These are phyloP conservation scores for Champsocephalus gunnari DNA, from an alignment of 2,797 vertebrate species.

Conservation along the genomic window DNA sequence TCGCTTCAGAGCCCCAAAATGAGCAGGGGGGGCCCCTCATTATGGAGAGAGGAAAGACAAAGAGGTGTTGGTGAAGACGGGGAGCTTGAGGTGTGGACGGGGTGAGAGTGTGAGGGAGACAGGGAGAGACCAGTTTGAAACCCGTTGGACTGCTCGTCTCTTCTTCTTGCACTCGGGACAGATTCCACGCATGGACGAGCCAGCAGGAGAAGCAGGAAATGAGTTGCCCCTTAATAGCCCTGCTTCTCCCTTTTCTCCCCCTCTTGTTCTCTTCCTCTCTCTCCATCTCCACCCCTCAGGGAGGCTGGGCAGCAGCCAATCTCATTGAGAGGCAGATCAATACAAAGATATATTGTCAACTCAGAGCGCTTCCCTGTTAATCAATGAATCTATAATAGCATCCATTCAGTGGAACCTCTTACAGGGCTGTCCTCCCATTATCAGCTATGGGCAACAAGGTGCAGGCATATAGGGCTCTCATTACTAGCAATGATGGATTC, in stretches of 20 bases:
- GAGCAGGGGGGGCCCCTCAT: conserved; percentile 76
- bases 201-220: conserved; percentile 76
- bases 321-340: conserved; percentile 86
- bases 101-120: too few species aligned
- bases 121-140: background rate
- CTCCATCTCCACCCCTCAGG: conserved; percentile 49
- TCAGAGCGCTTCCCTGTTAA: conserved; percentile 78
- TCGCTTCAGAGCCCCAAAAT: conserved; percentile 80
- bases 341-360: conserved; percentile 86
- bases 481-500: conserved; percentile 57
- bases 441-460: conserved; percentile 46
- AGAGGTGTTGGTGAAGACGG: conserved; percentile 50
- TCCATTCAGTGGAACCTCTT: conserved; percentile 70
- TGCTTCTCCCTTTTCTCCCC: conserved; percentile 42
- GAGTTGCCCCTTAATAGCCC: conserved; percentile 60
- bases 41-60: conserved; percentile 70
- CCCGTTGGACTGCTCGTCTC: conserved; percentile 24
- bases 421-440: conserved; percentile 71
- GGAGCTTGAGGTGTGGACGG: conserved; percentile 30
- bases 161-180: conserved; percentile 12
- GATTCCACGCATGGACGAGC: conserved; percentile 34
- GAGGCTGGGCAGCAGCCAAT: conserved; percentile 79
- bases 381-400: conserved; percentile 88
- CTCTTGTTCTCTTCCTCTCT: conserved; percentile 26
- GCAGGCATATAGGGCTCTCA: conserved; percentile 46